These are phyloP conservation scores for Apostichopus leukothele DNA, from an alignment of 53 echinoderm and acorn worm species.

Conservation along the genomic window DNA sequence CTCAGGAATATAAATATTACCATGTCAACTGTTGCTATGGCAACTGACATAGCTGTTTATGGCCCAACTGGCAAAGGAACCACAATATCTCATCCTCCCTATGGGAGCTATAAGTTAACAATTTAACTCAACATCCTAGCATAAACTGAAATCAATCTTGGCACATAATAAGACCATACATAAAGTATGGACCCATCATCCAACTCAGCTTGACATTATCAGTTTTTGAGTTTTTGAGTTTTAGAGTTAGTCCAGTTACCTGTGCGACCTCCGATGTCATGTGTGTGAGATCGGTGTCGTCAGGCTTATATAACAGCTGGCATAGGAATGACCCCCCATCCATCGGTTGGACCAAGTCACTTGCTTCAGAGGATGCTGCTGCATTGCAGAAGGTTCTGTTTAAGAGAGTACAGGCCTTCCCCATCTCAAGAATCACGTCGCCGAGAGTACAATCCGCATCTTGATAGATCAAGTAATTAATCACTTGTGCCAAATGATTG, in stretches of 20 bases:
- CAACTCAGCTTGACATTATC: no score
- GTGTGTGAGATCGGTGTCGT: slow-evolving; percentile 69
- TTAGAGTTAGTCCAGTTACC: slow-evolving; percentile 34
- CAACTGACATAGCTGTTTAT: no score
- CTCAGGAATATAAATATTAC: no score
- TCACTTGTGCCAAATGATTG: slow-evolving; percentile 62
- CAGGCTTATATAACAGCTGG: slow-evolving; percentile 67
- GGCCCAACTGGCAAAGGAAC: no score
- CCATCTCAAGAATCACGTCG: slow-evolving; percentile 82
- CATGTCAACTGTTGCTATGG: no score
- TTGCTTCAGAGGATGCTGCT: background rate
- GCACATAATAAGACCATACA: no score
- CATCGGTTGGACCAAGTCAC: slow-evolving; percentile 44
- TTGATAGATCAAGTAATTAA: slow-evolving; percentile 80
- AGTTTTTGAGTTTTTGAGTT: no score
- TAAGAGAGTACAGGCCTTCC: slow-evolving; percentile 75
- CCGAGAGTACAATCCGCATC: slow-evolving; percentile 65
- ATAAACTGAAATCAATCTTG: no score
- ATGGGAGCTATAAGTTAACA: no score
- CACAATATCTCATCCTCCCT: no score
- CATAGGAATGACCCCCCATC: slow-evolving; percentile 84
- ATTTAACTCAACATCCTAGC: no score
- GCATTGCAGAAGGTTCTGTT: slow-evolving; percentile 50
- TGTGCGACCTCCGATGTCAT: slow-evolving; percentile 86
- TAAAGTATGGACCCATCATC: no score